Conservation (phyloP, 2,888 invertebrate species). For the Cordylochernes scorpioides region DNA sequence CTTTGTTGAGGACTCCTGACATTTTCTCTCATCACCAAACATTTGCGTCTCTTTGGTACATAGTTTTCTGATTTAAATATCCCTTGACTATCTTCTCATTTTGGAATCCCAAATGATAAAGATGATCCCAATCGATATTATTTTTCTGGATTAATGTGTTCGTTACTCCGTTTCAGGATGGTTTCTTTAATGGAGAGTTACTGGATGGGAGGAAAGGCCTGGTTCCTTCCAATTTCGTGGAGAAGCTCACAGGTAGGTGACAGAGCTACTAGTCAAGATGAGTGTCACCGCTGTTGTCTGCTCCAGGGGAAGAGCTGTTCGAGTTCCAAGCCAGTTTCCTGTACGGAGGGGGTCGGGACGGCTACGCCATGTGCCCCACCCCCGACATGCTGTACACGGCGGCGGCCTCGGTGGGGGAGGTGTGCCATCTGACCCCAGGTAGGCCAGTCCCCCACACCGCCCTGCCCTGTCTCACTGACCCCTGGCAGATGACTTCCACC, state of each 20-base stretch:
- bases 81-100: neutral
- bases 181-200: conserved; percentile 80
- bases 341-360: conserved; percentile 21
- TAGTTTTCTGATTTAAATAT: neutral
- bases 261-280: neutral
- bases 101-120: neutral
- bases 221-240: conserved; percentile 85
- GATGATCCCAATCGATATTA: neutral
- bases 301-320: conserved; percentile 55
- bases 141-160: neutral
- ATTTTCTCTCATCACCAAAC: neutral
- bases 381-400: no score
- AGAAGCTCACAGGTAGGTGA: conserved; percentile 32
- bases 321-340: conserved; percentile 65
- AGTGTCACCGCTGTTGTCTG: conserved; percentile 1
- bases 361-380: neutral
- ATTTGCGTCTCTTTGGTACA: neutral
- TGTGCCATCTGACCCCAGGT: neutral
- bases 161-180: conserved; percentile 34
- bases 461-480: neutral
- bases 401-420: neutral
- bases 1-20: neutral
- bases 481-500: conserved; percentile 15
- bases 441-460: neutral
- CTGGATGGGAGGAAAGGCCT: conserved; percentile 74